Conservation (phyloP, 2,113 vertebrate species). For the Larimichthys polyactis region DNA sequence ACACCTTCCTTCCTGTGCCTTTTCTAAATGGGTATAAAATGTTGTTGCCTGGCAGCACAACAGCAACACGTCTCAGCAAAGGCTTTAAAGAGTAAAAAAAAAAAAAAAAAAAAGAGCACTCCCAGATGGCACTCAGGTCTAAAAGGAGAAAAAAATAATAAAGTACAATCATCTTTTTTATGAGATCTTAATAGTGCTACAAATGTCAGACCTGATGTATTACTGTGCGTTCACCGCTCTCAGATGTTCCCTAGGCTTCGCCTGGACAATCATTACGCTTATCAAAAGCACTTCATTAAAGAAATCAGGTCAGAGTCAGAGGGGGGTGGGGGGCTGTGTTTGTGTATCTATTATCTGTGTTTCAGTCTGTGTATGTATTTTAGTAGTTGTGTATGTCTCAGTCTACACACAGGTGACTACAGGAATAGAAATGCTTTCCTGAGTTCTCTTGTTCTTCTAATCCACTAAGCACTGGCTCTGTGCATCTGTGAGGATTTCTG, state of each 20-base stretch:
- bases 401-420: not conserved
- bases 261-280: constrained; percentile 65
- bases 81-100: constrained; percentile 19
- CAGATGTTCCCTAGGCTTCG: constrained; percentile 43
- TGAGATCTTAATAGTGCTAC: constrained; percentile 70
- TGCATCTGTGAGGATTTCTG: not conserved
- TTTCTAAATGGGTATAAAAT: constrained; percentile 17
- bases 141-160: constrained; percentile 58
- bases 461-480: not conserved
- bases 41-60: constrained; percentile 48
- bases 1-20: not conserved
- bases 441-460: not conserved
- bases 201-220: constrained; percentile 74
- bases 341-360: constrained; percentile 4
- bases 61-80: not conserved
- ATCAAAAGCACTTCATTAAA: constrained; percentile 76
- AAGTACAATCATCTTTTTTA: constrained; percentile 67
- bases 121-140: constrained; percentile 44
- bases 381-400: not conserved
- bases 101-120: constrained; percentile 20
- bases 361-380: constrained; percentile 21
- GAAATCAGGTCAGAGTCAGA: constrained; percentile 73
- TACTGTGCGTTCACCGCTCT: constrained; percentile 33
- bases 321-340: constrained; percentile 10
- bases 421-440: not conserved